Conservation (phyloP, 2,888 invertebrate genomes). For the Habroteleia sp. region DNA sequence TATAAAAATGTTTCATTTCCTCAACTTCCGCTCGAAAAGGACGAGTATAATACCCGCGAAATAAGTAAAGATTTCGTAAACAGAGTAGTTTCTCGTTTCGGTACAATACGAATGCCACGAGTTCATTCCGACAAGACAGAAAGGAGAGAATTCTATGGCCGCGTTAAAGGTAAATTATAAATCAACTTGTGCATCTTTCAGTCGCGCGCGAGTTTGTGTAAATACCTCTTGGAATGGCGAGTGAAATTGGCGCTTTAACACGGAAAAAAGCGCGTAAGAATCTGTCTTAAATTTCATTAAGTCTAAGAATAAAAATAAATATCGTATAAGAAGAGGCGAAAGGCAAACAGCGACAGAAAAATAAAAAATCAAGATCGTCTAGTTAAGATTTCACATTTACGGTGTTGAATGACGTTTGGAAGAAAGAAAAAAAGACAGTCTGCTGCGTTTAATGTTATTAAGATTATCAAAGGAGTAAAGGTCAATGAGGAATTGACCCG, state of each 20-base stretch:
- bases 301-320: slow-evolving; percentile 14
- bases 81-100: slow-evolving; percentile 43
- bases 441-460: too few relatives aligned
- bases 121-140: slow-evolving; percentile 49
- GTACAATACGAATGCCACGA: slow-evolving; percentile 45
- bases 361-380: background rate
- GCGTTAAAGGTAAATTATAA: slow-evolving; percentile 64
- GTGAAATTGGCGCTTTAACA: slow-evolving; percentile 47
- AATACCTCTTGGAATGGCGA: slow-evolving; percentile 48
- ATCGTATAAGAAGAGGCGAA: background rate
- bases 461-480: too few relatives aligned
- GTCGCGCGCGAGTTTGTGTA: slow-evolving; percentile 48
- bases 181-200: slow-evolving; percentile 64
- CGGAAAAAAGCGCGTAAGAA: slow-evolving; percentile 27
- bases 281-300: slow-evolving; percentile 49
- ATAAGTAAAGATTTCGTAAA: slow-evolving; percentile 61
- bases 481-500: too few relatives aligned
- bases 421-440: too few relatives aligned
- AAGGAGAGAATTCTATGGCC: slow-evolving; percentile 46
- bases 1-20: slow-evolving; percentile 49
- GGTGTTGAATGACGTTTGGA: too few relatives aligned
- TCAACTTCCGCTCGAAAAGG: slow-evolving; percentile 31
- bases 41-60: slow-evolving; percentile 50
- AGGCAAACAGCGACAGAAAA: slow-evolving; percentile 1
- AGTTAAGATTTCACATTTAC: too few relatives aligned